Conservation (phyloP, 2,888 invertebrate genomes). For the Nyleta sp. region DNA sequence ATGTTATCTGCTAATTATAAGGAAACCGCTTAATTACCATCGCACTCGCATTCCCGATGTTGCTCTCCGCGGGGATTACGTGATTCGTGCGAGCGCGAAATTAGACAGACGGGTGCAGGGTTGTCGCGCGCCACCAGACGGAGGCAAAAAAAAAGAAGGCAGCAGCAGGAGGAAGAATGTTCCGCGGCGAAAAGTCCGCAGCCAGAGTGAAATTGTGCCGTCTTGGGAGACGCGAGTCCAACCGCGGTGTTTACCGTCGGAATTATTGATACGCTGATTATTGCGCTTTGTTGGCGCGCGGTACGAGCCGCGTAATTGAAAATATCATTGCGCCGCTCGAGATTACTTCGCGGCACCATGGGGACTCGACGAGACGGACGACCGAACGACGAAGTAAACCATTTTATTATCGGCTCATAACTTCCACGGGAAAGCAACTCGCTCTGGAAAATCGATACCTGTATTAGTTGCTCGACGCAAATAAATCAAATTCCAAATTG, state of each 20-base stretch:
- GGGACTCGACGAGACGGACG: conserved; percentile 44
- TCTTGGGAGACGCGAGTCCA: neutral
- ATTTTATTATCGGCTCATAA: conserved; percentile 48
- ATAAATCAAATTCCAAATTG: conserved; percentile 36
- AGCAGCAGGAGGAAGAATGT: too few species aligned
- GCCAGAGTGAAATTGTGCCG: too few species aligned
- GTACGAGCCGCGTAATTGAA: conserved; percentile 36
- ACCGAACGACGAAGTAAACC: conserved; percentile 47
- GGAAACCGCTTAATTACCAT: conserved; percentile 72
- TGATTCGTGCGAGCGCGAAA: too few species aligned
- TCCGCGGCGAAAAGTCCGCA: too few species aligned
- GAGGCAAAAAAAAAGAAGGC: too few species aligned
- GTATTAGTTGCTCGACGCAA: conserved; percentile 18
- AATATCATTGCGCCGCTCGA: conserved; percentile 49
- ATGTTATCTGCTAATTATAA: conserved; percentile 71
- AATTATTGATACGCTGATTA: conserved; percentile 32
- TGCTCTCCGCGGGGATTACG: too few species aligned
- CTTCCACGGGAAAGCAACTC: conserved; percentile 10
- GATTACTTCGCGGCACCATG: conserved; percentile 52
- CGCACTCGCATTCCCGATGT: too few species aligned
- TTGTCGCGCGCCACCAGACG: too few species aligned
- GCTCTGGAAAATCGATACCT: conserved; percentile 42
- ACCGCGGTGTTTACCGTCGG: conserved; percentile 7
- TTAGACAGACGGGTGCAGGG: too few species aligned
- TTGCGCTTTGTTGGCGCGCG: conserved; percentile 21